Base-by-base conservation (phyloP, 2,113 vertebrate genomes). In the Periophthalmodon schlosseri region DNA sequence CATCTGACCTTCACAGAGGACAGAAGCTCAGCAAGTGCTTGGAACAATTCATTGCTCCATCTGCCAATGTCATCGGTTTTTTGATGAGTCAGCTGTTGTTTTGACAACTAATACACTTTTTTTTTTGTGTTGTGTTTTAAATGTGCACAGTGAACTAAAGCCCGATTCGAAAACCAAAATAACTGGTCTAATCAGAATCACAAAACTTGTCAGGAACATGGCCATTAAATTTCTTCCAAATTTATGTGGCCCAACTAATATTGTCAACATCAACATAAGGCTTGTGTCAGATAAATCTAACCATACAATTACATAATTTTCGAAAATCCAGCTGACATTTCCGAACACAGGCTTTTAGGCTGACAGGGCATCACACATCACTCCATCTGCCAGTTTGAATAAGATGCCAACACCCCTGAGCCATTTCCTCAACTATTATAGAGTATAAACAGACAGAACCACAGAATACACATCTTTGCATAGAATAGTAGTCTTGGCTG, bases 1-100 rank as follows among this genome's bases (percentile, higher is more conserved):
- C 54, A 57, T 57, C 54, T 21, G n/a, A 57, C 54, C 54, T 57
- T 57, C 54, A 57, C 54, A 11, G 54, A 57, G 54, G 54, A 57
- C n/a, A 57, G 54, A 57, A 20, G 16, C 50, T 44, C 39, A 11
- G 39, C 9, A 10, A 44, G 39, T 57, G 7, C 12, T 23, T 57
- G 21, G 20, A 21, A 56, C n/a, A 21, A 56, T 56, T 20, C 54
- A 10, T n/a, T 15, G 52, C 52, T 56, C 20, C 52, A 56, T 56
- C 52, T 56, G 52, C 20, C 52, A 21, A 56, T 13, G 46, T 47
- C 14, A 49, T 49, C 47, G 4, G 13, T 49, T 13, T 49, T 49
- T 16, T 49, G 12, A 49, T 52, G 49, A 20, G 49, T 18, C 49
- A 52, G 16, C 6, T 52, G 16, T 52, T 52, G 49, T 52, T 52